phyloP scores from a whole-genome alignment of 2,888 invertebrate species.

The Baronia brevicornis region DNA sequence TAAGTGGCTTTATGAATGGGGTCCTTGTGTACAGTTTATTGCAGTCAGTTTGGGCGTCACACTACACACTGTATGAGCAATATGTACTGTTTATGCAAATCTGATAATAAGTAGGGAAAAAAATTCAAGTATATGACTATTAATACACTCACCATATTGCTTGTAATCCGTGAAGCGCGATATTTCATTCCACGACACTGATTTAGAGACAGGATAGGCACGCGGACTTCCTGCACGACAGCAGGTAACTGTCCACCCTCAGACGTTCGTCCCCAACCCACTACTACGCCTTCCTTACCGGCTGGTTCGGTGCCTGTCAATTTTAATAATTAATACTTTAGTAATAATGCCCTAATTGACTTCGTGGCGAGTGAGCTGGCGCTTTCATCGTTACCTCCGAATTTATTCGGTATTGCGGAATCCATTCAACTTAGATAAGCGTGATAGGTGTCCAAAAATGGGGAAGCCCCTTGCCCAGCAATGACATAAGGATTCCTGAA shows the following conservation, averaged over 20 bases:
- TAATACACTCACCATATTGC: conserved; percentile 81
- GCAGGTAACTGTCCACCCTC: conserved; percentile 88
- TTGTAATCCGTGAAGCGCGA: conserved; percentile 77
- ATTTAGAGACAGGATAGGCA: conserved; percentile 85
- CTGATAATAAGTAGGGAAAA: neutral
- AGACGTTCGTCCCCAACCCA: conserved; percentile 90
- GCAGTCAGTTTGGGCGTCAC: too few species aligned
- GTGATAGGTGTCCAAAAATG: too few species aligned
- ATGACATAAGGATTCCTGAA: too few species aligned
- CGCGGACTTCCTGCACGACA: conserved; percentile 87
- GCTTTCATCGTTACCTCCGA: too few species aligned
- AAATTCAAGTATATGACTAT: neutral
- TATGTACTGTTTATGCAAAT: neutral
- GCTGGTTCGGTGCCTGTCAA: conserved; percentile 78
- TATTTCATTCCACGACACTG: conserved; percentile 91
- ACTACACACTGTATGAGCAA: too few species aligned
- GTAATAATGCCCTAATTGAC: too few species aligned
- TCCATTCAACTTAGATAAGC: too few species aligned
- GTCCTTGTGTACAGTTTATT: too few species aligned
- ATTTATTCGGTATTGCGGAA: too few species aligned
- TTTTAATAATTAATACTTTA: neutral
- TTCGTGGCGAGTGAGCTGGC: too few species aligned
- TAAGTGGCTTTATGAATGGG: too few species aligned
- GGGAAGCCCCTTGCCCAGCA: too few species aligned
- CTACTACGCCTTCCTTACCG: conserved; percentile 84